A percentile compares a stretch with the other conserved stretches of the same genome.
Conservation (phyloP, 1,140 invertebrate species). For the Megathymus violae region DNA sequence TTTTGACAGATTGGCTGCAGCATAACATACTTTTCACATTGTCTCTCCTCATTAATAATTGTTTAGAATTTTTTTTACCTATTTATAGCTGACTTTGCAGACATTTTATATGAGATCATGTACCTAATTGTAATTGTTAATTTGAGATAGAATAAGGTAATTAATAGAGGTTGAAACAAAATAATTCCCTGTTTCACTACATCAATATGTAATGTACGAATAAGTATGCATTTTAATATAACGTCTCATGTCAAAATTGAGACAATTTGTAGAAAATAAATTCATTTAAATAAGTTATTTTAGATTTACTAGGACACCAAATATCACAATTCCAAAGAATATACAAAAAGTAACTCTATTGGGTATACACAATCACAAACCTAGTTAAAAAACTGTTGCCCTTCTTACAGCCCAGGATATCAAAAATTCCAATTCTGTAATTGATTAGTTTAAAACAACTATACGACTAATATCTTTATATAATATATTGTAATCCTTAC, state of each 20-base stretch:
- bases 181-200: background rate
- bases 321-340: constrained; percentile 25
- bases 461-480: no score
- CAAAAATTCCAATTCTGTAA: no score
- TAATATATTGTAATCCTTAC: no score
- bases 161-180: background rate
- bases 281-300: constrained; percentile 24
- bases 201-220: constrained; percentile 2
- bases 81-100: no score
- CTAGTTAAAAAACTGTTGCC: background rate
- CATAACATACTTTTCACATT: no score
- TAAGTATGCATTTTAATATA: background rate
- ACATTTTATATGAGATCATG: no score
- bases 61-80: no score
- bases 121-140: constrained; percentile 4
- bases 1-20: no score
- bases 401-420: no score
- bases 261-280: constrained; percentile 13
- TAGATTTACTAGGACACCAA: constrained; percentile 20
- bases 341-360: constrained; percentile 9
- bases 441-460: no score
- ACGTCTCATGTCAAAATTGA: constrained; percentile 17
- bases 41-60: no score
- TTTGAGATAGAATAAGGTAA: background rate
- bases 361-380: constrained; percentile 2